These are phyloP conservation scores for Zeus faber DNA, from an alignment of 2,113 vertebrate species.

Conservation along the genomic window DNA sequence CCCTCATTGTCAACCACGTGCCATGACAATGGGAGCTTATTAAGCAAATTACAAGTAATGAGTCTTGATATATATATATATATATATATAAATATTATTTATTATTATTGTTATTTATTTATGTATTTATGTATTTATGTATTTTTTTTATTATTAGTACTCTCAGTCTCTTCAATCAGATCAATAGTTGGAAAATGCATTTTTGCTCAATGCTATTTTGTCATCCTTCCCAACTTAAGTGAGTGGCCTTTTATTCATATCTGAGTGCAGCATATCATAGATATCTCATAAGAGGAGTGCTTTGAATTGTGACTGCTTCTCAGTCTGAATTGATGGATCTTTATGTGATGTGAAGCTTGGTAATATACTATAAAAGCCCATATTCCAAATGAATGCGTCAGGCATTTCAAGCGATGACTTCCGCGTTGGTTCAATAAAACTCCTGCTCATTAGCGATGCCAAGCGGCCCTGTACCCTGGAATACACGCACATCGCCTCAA, in stretches of 20 bases:
- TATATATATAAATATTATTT: neutral
- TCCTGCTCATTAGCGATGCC: too few species aligned
- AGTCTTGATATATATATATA: too few species aligned
- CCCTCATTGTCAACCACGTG: neutral
- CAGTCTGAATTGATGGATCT: slow-evolving; percentile 36
- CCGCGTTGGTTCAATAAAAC: slow-evolving; percentile 49
- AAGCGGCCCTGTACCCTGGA: too few species aligned
- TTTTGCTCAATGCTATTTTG: neutral
- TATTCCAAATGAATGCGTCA: slow-evolving; percentile 46
- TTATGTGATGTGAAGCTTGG: slow-evolving; percentile 19
- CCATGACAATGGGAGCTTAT: neutral
- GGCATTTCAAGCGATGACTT: slow-evolving; percentile 59
- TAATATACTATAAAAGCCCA: slow-evolving; percentile 42
- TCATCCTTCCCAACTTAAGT: neutral
- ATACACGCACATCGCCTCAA: too few species aligned
- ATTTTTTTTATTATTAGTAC: neutral
- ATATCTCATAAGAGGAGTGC: slow-evolving; percentile 23
- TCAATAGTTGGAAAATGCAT: neutral
- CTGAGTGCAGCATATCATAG: slow-evolving; percentile 17
- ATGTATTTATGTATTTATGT: neutral
- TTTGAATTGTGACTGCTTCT: slow-evolving; percentile 31
- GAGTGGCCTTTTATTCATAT: neutral
- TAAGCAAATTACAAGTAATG: too few species aligned
- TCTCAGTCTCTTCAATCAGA: neutral
- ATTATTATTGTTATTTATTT: too few species aligned